These are phyloP conservation scores for Alcedo atthis DNA, from an alignment of 2,797 vertebrate genomes.

Conservation along the genomic window DNA sequence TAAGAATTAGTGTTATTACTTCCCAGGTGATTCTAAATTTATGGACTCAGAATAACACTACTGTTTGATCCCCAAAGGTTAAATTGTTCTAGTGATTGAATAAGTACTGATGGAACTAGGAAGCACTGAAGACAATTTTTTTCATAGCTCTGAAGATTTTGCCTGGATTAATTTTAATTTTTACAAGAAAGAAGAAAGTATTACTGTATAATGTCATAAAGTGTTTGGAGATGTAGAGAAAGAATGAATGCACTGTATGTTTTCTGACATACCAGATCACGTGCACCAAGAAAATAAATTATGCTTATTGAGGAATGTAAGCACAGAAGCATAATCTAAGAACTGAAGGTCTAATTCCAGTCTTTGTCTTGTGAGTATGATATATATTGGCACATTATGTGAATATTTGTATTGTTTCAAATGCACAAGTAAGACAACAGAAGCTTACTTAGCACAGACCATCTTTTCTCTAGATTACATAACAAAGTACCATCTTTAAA, in stretches of 20 bases:
- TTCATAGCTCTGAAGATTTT: not conserved
- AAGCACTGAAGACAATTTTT: not conserved
- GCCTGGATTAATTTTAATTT: not conserved
- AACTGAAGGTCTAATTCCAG: not conserved
- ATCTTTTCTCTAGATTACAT: not conserved
- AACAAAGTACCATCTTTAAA: not conserved
- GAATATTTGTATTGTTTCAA: not conserved
- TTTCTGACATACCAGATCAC: not conserved
- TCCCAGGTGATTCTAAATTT: not conserved
- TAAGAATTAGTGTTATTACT: not conserved
- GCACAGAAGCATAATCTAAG: not conserved
- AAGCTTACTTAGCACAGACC: not conserved
- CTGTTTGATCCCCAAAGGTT: not conserved
- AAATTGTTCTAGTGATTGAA: not conserved
- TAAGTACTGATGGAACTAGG: not conserved
- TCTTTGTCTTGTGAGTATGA: not conserved
- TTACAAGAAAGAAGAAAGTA: not conserved
- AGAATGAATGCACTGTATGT: not conserved
- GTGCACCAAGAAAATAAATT: accelerated
- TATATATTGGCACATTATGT: not conserved
- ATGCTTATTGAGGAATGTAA: not conserved
- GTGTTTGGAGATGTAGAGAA: not conserved
- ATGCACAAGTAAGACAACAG: not conserved
- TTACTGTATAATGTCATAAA: not conserved
- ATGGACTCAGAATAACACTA: not conserved